A percentile compares a stretch with the other conserved stretches of the same genome.
Evolutionary conservation across 2,113 vertebrate genomes (phyloP).

Genomic region (Ameiurus melas): DNA sequence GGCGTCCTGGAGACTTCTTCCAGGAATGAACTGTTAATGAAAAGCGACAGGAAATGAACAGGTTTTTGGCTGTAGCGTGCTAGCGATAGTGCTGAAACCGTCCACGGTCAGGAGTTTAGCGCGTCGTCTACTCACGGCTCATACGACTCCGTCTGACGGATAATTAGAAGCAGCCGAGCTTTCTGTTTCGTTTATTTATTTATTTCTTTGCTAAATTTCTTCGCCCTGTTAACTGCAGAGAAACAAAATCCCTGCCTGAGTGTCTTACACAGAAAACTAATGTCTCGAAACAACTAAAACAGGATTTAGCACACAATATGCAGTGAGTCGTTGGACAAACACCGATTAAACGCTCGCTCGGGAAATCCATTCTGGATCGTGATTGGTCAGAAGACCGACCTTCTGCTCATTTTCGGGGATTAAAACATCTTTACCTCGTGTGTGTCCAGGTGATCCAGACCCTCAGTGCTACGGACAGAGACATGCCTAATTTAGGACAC

Average conservation of each 20-base stretch:
- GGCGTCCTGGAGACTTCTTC: not conserved
- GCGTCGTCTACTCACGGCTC: not conserved
- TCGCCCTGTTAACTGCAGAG: not conserved
- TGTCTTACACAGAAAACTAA: not conserved
- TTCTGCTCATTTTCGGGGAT: not conserved
- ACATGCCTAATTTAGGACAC: constrained; percentile 81
- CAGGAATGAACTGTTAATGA: not conserved
- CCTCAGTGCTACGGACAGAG: constrained; percentile 83
- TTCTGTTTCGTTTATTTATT: no score
- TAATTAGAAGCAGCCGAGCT: not conserved
- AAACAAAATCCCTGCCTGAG: not conserved
- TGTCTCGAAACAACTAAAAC: not conserved
- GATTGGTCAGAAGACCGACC: not conserved
- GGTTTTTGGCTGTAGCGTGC: not conserved
- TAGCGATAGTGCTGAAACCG: not conserved
- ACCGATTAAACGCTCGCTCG: not conserved
- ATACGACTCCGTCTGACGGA: not conserved
- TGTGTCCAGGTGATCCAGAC: constrained; percentile 84
- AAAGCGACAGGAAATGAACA: not conserved
- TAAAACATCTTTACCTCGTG: not conserved
- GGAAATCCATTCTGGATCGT: not conserved
- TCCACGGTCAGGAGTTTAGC: not conserved
- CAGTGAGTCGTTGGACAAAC: not conserved
- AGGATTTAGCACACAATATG: not conserved
- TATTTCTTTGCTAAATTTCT: not conserved